phyloP scores from a whole-genome alignment of 2,797 vertebrate species.

The Falco columbarius region DNA sequence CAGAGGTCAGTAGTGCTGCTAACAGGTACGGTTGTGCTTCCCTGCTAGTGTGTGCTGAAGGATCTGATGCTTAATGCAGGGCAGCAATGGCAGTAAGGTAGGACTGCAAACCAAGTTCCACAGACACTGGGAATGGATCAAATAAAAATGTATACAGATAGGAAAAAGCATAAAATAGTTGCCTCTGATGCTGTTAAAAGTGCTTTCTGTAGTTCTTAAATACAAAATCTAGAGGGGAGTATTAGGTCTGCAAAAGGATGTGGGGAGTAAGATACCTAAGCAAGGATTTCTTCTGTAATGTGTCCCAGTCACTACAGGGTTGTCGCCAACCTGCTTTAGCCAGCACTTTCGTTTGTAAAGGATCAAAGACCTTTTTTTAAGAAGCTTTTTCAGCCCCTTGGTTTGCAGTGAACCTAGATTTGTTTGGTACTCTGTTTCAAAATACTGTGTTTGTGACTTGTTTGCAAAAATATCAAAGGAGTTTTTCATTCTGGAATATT shows the following conservation, averaged over 20 bases:
- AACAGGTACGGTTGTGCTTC: background rate
- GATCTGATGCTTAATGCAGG: background rate
- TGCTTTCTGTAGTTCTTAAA: background rate
- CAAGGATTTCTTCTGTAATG: background rate
- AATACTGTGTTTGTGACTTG: background rate
- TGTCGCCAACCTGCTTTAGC: background rate
- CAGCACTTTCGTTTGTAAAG: background rate
- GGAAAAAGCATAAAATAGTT: background rate
- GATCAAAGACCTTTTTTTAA: background rate
- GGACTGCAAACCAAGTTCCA: background rate
- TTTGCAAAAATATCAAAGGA: slow-evolving; percentile 1
- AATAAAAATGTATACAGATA: background rate
- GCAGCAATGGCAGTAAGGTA: background rate
- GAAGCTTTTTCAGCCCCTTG: background rate
- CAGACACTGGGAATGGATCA: background rate
- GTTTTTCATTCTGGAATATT: background rate
- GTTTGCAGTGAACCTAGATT: background rate
- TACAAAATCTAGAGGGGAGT: background rate
- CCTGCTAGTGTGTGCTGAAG: background rate
- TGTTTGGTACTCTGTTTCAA: background rate
- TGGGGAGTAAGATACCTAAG: fast-evolving
- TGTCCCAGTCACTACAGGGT: background rate
- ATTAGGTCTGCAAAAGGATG: background rate
- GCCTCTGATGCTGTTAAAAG: background rate
- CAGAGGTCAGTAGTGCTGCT: background rate